Base-by-base conservation (phyloP, 2,888 invertebrate species). In the Lutraria lutraria region DNA sequence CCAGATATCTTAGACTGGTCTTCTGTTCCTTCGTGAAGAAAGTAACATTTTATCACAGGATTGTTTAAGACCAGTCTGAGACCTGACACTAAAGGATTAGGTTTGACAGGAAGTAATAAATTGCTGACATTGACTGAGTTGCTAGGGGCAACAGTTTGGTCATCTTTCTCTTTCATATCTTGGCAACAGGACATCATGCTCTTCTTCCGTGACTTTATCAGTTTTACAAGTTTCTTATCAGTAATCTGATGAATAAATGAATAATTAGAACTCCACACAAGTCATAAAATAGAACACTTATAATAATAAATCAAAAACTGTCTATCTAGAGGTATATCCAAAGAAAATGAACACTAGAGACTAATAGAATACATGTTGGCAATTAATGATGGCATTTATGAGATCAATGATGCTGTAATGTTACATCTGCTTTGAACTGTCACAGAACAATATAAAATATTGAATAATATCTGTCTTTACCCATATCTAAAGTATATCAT, bases 41-140 rank as follows among this genome's bases (percentile, higher is more conserved):
- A 89, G 76, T 85, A 79, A 34, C 80, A 63, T 53, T 76, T 87
- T 34, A 87, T 54, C 21, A 80, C 87, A 31, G 87, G 87, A 83
- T 88, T 85, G 25, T 85, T 31, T 0, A 89, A 85, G 16, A 89
- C 85, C 31, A 85, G 60, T 80, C 80, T 82, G 12, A 88, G 68
- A 85, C 52, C 60, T 16, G 72, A 80, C 12, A 12, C 34, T 3
- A 85, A 8, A 16, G 19, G 29, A 56, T 34, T 43, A 13, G 31
- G n/a, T 29, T 31, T 34, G 31, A 29, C 34, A n/a, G 29, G 52
- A 21, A 54, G 56, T 25, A 80, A 31, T 21, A 60, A 15, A 31
- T 85, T 80, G 13, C 19, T 29, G 21, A 76, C 10, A 76, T 19
- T n/a, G 8, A 25, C 12, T 25, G 29, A 16, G 31, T 13, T 54